These are phyloP conservation scores for Pteropus rufus DNA, from an alignment of 2,797 vertebrate genomes.

Conservation along the genomic window DNA sequence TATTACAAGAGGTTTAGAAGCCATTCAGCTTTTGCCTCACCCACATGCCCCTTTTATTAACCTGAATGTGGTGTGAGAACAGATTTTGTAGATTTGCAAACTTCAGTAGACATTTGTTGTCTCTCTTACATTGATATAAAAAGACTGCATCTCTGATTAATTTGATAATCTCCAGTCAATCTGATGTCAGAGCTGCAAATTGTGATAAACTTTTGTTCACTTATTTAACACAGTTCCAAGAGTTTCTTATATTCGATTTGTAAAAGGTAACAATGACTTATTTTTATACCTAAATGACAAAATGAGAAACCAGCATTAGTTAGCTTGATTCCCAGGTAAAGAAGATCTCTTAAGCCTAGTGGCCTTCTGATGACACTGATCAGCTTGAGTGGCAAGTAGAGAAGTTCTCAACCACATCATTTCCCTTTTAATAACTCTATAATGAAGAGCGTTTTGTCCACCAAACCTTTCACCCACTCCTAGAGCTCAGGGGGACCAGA, in stretches of 20 bases:
- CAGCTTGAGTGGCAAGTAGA: background rate
- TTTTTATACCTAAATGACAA: background rate
- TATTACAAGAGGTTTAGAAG: background rate
- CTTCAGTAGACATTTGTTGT: background rate
- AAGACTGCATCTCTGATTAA: slow-evolving; percentile 44
- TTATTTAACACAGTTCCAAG: background rate
- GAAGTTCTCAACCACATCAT: background rate
- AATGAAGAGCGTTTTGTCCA: background rate
- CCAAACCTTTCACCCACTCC: slow-evolving; percentile 3
- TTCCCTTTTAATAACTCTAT: background rate
- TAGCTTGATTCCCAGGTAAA: background rate
- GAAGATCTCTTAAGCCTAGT: background rate
- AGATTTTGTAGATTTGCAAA: slow-evolving; percentile 45
- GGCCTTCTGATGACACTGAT: background rate
- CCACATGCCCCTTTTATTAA: background rate
- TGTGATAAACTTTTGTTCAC: background rate
- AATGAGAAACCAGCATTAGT: background rate
- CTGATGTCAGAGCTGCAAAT: background rate
- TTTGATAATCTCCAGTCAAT: slow-evolving; percentile 47
- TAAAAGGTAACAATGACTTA: background rate
- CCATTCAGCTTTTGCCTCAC: background rate
- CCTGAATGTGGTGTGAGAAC: slow-evolving; percentile 53
- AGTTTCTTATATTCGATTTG: background rate
- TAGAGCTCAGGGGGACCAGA: background rate
- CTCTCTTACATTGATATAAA: background rate